These are phyloP conservation scores for Epinephelus malabaricus DNA, from an alignment of 2,797 vertebrate species.

Conservation along the genomic window DNA sequence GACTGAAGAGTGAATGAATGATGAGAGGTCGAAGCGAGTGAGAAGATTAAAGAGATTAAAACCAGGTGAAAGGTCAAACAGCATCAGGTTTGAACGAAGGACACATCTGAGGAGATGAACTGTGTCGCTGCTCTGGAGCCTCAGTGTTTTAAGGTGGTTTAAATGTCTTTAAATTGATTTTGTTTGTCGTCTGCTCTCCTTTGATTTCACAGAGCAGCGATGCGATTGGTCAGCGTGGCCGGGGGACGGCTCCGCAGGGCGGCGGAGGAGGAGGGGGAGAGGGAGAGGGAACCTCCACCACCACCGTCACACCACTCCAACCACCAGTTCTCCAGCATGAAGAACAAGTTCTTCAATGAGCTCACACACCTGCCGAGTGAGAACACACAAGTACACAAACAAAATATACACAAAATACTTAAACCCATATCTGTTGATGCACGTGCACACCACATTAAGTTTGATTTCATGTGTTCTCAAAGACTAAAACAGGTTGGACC, in stretches of 20 bases:
- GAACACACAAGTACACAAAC: conserved; percentile 32
- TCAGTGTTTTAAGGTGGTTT: neutral
- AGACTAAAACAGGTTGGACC: too few species aligned
- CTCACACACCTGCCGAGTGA: conserved; percentile 89
- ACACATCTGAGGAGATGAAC: neutral
- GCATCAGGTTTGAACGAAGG: conserved; percentile 16
- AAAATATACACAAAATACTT: neutral
- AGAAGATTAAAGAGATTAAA: conserved; percentile 56
- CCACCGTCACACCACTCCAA: conserved; percentile 78
- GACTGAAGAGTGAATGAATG: neutral
- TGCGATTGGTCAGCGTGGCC: conserved; percentile 74
- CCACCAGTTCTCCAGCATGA: conserved; percentile 87
- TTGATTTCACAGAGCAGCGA: conserved; percentile 59
- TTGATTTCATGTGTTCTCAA: too few species aligned
- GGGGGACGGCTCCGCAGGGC: conserved; percentile 75
- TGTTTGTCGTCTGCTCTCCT: neutral
- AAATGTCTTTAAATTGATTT: neutral
- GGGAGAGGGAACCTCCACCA: conserved; percentile 32
- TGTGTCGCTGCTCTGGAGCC: neutral
- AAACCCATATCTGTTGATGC: neutral
- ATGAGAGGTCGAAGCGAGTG: conserved; percentile 1
- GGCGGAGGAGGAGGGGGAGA: conserved; percentile 73
- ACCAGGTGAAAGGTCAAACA: conserved; percentile 51
- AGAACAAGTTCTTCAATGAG: conserved; percentile 91
- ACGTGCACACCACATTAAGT: neutral